Conservation (phyloP, 2,113 vertebrate genomes). For the Rousettus leschenaultii region DNA sequence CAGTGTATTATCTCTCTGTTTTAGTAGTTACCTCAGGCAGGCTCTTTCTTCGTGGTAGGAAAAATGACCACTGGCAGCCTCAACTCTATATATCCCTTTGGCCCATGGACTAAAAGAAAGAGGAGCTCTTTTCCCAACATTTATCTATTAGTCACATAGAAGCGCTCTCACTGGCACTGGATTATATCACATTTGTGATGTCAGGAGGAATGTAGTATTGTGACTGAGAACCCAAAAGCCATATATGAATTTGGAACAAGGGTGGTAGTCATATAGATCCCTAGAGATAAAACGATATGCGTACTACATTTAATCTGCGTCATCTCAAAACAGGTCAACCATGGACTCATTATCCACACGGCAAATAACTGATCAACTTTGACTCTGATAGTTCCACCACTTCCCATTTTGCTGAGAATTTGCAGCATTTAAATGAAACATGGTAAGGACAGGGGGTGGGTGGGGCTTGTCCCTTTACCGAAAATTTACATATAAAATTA, state of each 20-base stretch:
- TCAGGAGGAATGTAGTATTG: background rate
- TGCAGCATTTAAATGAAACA: background rate
- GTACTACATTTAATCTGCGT: background rate
- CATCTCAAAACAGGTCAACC: background rate
- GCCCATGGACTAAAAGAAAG: background rate
- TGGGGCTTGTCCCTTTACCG: background rate
- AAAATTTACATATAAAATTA: background rate
- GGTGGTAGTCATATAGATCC: background rate
- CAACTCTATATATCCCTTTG: background rate
- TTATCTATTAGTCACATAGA: background rate
- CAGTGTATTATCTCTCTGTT: background rate
- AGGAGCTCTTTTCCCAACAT: background rate
- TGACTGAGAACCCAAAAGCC: background rate
- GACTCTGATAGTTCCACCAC: background rate
- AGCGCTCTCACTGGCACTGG: background rate
- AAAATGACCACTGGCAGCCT: background rate
- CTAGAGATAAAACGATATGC: background rate
- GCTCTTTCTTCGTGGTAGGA: background rate
- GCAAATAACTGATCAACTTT: background rate
- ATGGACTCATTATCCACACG: background rate
- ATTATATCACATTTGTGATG: background rate
- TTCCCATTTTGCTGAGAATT: slow-evolving; percentile 33
- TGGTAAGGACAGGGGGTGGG: background rate
- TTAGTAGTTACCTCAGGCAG: background rate
- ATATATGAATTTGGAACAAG: background rate